A percentile compares a stretch with the other conserved stretches of the same genome.
Evolutionary conservation across 2,797 vertebrate species (phyloP).

Genomic region (Coracias cyanogaster): DNA sequence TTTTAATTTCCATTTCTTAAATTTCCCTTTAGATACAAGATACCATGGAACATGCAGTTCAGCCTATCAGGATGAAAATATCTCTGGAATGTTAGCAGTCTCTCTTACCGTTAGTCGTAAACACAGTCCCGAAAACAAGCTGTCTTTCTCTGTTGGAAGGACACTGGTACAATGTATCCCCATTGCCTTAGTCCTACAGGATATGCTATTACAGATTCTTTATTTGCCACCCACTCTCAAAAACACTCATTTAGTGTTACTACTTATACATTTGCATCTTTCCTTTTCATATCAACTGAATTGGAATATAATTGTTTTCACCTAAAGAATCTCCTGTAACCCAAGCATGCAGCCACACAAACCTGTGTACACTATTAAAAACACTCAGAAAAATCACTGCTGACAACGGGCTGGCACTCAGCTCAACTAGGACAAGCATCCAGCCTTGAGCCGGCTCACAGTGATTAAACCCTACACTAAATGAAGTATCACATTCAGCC

Average conservation of each 20-base stretch:
- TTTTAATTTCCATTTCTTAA: background rate
- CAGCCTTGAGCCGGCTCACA: background rate
- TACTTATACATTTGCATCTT: background rate
- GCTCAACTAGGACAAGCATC: background rate
- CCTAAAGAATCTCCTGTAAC: background rate
- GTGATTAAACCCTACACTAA: background rate
- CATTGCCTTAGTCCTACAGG: background rate
- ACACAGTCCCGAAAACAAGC: background rate
- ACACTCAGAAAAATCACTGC: background rate
- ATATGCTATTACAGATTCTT: background rate
- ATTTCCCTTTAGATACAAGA: background rate
- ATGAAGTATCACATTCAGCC: accelerated
- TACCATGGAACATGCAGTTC: background rate
- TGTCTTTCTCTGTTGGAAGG: background rate
- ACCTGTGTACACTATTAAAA: background rate
- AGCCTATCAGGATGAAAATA: background rate
- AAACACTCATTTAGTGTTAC: background rate
- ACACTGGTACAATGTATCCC: no score
- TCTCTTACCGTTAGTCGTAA: background rate
- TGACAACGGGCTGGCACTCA: background rate
- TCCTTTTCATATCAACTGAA: background rate
- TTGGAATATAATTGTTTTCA: background rate
- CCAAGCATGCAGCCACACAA: background rate
- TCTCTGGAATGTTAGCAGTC: background rate
- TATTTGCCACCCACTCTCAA: background rate